A percentile compares a stretch with the other conserved stretches of the same genome.
These are phyloP conservation scores for Trachemys scripta DNA, from an alignment of 2,113 vertebrate species.

Conservation along the genomic window DNA sequence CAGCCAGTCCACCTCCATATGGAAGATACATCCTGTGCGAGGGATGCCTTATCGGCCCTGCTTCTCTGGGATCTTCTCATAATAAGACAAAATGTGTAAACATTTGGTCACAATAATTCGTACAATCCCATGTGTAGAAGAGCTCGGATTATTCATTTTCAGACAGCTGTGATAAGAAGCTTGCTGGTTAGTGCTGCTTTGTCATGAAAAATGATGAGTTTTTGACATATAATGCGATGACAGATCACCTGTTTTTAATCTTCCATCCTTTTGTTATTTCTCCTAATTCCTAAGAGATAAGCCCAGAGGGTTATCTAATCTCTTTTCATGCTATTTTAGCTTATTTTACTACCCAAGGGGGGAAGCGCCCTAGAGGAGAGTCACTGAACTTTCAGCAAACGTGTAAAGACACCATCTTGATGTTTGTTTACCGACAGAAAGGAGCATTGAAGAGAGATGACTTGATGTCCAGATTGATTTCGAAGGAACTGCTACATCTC, in stretches of 20 bases:
- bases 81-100: neutral
- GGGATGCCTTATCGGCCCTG: neutral
- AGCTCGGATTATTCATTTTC: neutral
- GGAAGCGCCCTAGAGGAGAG: neutral
- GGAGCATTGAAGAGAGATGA: neutral
- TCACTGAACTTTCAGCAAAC: neutral
- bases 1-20: neutral
- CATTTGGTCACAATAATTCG: neutral
- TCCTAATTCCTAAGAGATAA: neutral
- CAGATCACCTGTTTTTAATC: neutral
- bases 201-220: no score
- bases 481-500: neutral
- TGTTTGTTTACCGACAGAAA: neutral
- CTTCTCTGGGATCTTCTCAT: neutral
- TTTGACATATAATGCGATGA: neutral
- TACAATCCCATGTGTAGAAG: neutral
- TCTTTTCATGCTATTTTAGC: neutral
- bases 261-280: neutral
- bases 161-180: neutral
- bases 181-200: neutral
- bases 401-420: accelerated
- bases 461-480: neutral
- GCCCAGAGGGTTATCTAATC: neutral
- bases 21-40: neutral
- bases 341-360: neutral